Evolutionary conservation across 1,140 invertebrate genomes (phyloP), one percentile per base, ranked within the genome.

Genomic region (Atta colombica): DNA sequence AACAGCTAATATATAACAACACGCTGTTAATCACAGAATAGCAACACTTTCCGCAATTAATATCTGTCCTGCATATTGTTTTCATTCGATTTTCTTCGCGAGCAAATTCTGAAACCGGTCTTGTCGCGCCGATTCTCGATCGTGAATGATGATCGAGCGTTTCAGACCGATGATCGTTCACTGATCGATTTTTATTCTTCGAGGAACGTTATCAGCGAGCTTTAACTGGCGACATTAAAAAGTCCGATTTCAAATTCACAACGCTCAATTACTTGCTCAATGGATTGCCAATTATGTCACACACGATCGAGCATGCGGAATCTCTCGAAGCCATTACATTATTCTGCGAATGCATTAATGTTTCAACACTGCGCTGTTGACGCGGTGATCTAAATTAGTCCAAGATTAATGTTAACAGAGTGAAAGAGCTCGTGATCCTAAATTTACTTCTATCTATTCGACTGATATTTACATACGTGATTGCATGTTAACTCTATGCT

Each of bases 161-260:
- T 58, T 4, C 80, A 49, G 21, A 45, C 39, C n/a, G 51, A 8
- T n/a, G 31, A 60, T 72, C 45, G 18, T 16, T 2, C 21, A 21
- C 39, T 12, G 21, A 69, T 39, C 51, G 35, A 82, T 61, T 82
- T 49, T 82, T 16, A 51, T 16, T 60, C 45, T 87, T 60, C 68
- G 61, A 87, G 86, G 86, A 53, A 84, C 3, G 8, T 45, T 60
- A 69, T 81, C 60, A 74, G 66, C 71, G 75, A 78, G 77, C 63
- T 84, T 87, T 58, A 39, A 55, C 28, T 10, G 58, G 16, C 53
- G 58, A 63, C 58, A 53, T 77, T n/a, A 74, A 72, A 84, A 77
- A 65, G 39, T 12, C 16, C 14, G 55, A 14, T 61, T 45, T 25
- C 55, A 35, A 61, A 39, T 45, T 18, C 14, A 74, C 71, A 58